These are phyloP conservation scores for Tetrao urogallus DNA, from an alignment of 2,113 vertebrate genomes.

Conservation along the genomic window DNA sequence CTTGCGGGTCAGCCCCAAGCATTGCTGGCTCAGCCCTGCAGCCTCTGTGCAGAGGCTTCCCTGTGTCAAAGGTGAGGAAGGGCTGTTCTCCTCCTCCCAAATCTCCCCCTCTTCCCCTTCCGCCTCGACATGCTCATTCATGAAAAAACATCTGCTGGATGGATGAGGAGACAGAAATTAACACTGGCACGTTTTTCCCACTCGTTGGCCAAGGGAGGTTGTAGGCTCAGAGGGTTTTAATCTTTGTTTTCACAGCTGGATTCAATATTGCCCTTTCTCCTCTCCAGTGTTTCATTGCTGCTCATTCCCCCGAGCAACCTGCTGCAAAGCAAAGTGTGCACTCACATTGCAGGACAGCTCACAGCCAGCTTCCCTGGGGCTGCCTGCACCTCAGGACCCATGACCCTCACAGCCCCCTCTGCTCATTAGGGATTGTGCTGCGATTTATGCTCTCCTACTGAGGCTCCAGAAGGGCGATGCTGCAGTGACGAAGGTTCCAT, in stretches of 20 bases:
- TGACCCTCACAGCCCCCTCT: fast-evolving
- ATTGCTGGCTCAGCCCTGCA: neutral
- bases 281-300: neutral
- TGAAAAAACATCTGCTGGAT: neutral
- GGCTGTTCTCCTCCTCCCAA: neutral
- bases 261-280: neutral
- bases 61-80: neutral
- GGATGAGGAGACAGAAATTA: neutral
- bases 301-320: fast-evolving
- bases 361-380: neutral
- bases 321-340: neutral
- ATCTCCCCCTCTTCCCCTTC: constrained; percentile 7
- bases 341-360: fast-evolving
- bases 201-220: neutral
- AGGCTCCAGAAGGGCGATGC: neutral
- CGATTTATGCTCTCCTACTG: neutral
- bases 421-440: fast-evolving
- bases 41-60: neutral
- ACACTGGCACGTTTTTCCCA: neutral
- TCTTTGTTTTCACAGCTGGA: constrained; percentile 70
- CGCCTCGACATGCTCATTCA: constrained; percentile 1
- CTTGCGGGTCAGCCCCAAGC: neutral
- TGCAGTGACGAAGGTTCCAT: neutral
- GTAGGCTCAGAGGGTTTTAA: neutral
- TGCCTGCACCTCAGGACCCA: neutral